Evolutionary conservation across 2,888 invertebrate genomes (phyloP), one percentile per base, ranked within the genome.

Genomic region (Cheilosia pagana): DNA sequence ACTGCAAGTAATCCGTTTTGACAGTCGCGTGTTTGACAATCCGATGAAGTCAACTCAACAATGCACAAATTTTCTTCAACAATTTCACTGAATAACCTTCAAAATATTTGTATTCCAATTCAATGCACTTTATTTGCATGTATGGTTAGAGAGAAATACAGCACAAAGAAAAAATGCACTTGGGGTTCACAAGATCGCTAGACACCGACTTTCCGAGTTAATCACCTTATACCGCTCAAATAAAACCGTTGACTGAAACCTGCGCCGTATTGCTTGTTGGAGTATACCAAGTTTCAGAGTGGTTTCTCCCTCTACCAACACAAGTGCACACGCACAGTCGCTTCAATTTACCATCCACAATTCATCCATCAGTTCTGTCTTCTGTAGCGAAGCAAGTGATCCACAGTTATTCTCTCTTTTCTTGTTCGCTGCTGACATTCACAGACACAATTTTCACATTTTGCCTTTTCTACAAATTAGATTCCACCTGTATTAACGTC

Each of bases 191-290:
- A 76, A n/a, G 39, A 74, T 65, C 52, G 35, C 23, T 14, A 60
- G 52, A 53, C n/a, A 31, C 35, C 43, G 41, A 35, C 35, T 57
- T 70, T 41, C 57, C 81, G 78, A 81, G 21, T 50, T 21, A n/a
- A 19, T 16, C 59, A 74, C 48, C 78, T 83, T 68, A n/a, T 43
- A 57, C 62, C 83, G 74, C 67, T 83, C 79, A 65, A 79, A 83
- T 63, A 65, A 70, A 79, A 79, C 83, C 79, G 79, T 83, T 79
- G 83, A 83, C 83, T 83, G 79, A 83, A 79, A 63, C 52, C 59
- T 70, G 52, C 57, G 45, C 63, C 63, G 59, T 12, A 50, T 67
- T 83, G 83, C 45, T 70, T 68, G 52, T 75, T 52, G 48, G 74
- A 72, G 45, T 83, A 83, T 83, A 83, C 83, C 83, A 83, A 83